phyloP scores from a whole-genome alignment of 2,113 vertebrate species.

The Neopipo cinnamomea region DNA sequence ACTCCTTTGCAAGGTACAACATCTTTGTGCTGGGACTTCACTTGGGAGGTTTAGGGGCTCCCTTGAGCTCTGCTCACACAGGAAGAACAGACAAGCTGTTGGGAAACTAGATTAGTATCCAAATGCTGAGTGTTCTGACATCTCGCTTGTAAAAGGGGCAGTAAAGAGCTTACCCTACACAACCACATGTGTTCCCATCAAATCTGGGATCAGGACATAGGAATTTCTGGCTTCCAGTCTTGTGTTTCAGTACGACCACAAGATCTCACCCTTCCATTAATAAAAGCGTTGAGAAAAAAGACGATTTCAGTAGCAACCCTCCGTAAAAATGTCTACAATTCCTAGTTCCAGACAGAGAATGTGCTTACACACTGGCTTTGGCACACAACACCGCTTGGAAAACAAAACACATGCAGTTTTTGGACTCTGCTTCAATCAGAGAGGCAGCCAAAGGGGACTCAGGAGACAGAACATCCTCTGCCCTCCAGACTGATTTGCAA shows the following conservation, averaged over 20 bases:
- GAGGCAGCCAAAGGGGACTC: slow-evolving; percentile 47
- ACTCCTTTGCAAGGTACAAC: not conserved
- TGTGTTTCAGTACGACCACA: not conserved
- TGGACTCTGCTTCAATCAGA: slow-evolving; percentile 39
- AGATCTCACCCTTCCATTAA: not conserved
- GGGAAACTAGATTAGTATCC: not conserved
- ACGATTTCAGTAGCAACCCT: not conserved
- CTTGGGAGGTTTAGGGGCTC: not conserved
- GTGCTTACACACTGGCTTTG: slow-evolving; percentile 51
- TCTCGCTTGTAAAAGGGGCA: not conserved
- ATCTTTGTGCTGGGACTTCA: not conserved
- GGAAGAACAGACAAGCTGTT: not conserved
- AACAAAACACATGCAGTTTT: slow-evolving; percentile 51
- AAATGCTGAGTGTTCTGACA: not conserved
- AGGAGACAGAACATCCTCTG: slow-evolving; percentile 52
- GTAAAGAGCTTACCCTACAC: not conserved
- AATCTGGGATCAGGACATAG: not conserved
- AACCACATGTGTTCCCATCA: not conserved
- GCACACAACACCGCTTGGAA: slow-evolving; percentile 1
- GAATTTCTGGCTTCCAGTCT: not conserved
- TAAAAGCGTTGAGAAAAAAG: not conserved
- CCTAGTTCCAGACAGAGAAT: slow-evolving; percentile 52
- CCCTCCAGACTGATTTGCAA: slow-evolving; percentile 43
- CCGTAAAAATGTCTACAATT: slow-evolving; percentile 16
- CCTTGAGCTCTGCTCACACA: not conserved